phyloP scores from a whole-genome alignment of 1,140 invertebrate genomes.

The Diorhabda sublineata region DNA sequence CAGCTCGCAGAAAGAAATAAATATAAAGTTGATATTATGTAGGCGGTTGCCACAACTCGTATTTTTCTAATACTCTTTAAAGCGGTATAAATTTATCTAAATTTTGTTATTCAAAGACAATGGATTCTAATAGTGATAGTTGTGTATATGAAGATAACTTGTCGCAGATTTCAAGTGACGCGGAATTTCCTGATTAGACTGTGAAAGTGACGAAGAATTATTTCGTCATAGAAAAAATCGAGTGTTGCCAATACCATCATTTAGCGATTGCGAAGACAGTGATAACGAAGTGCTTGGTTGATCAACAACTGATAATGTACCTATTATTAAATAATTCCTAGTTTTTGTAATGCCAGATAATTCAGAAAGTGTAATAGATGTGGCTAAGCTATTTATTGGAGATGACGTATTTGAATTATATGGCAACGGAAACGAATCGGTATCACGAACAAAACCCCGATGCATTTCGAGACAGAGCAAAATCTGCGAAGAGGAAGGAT shows the following conservation, averaged over 20 bases:
- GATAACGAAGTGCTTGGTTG: slow-evolving; percentile 21
- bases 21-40: no score
- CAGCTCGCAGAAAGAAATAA: no score
- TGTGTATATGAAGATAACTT: background rate
- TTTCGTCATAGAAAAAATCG: no score
- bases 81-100: background rate
- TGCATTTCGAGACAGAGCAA: no score
- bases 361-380: slow-evolving; percentile 19
- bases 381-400: slow-evolving; percentile 22
- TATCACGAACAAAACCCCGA: no score
- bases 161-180: background rate
- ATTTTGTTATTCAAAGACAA: background rate
- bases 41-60: background rate
- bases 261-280: slow-evolving; percentile 14
- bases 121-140: background rate
- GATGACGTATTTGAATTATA: slow-evolving; percentile 25
- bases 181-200: no score
- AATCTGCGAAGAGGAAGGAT: no score
- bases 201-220: no score
- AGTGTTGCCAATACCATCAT: background rate
- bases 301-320: slow-evolving; percentile 20
- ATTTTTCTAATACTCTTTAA: background rate
- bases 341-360: slow-evolving; percentile 23
- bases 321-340: slow-evolving; percentile 24
- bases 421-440: background rate